Base-by-base conservation (phyloP, 2,113 vertebrate genomes). In the Nothobranchius kuhntae region DNA sequence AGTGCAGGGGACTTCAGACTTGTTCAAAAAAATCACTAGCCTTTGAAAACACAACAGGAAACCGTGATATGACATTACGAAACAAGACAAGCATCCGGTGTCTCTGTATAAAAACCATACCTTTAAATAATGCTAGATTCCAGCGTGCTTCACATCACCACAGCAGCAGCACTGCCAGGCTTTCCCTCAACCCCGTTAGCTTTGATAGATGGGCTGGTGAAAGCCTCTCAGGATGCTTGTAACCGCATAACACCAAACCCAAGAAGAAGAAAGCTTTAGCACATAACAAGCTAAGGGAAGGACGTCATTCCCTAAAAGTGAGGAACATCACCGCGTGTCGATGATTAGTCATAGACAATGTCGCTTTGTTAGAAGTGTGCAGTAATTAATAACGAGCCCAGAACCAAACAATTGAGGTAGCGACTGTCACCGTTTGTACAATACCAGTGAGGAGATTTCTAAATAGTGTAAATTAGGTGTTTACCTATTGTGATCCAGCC, bases 391-490 rank as follows among this genome's bases (percentile, higher is more conserved):
- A 92, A 91, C 85, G 47, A 67, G 76, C 75, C 78, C 68, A 68
- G 82, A 75, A 75, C 74, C 63, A 87, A 84, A 80, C 90, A 86
- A 77, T 68, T 76, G 90, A 56, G 65, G 83, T 13, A 65, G 90
- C 87, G 82, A 78, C 88, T 91, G 84, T 69, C 89, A 84, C 83
- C 71, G 78, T 87, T 90, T 89, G 86, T 84, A 85, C 88, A 91
- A 92, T 87, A 87, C 82, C 51, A n/a, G 82, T 91, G 92, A 92
- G 87, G 91, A 88, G 89, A 90, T 89, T 93, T 89, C 90, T 80
- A 94, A 94, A 95, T 89, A 86, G 84, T 94, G 88, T 90, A 91
- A 87, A 91, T 85, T 85, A 87, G 88, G 42, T 94, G 91, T 86
- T 94, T 90, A 94, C 89, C 92, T 89, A 57, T 79, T 86, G 68